Base-by-base conservation (phyloP, 2,797 vertebrate genomes). In the Coregonus suidteri region DNA sequence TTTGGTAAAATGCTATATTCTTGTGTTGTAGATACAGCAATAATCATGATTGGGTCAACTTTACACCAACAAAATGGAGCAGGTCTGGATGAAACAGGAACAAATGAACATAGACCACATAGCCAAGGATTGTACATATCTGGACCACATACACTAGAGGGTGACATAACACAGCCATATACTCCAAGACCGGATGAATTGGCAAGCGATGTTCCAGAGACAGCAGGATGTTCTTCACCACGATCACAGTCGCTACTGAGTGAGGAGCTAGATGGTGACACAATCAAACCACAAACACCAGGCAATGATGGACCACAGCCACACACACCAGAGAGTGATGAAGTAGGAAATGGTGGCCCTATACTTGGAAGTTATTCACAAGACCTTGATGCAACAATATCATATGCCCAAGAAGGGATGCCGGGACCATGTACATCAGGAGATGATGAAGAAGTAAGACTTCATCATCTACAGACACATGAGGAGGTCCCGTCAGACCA, bases 51-150 rank as follows among this genome's bases (percentile, higher is more conserved):
- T 75, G 82, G 83, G 51, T 69, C 69, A n/a, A 71, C 62, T 6
- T 82, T 86, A 52, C 82, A 83, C 0, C 82, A 77, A 73, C 69
- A 75, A 69, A 93, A 92, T 0, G 90, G 90, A 78, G 75, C 77
- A 16, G 73, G 68, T 62, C 54, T 69, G 2, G 18, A 59, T 79
- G 86, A 85, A 47, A 34, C 34, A 4, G 82, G n/a, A 30, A 14
- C 52, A 13, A 52, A 7, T 11, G 53, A 59, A 34, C 52, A 18
- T 5, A 6, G 83, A 3, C 52, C 83, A 0, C 81, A 77, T 53
- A 37, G 35, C 4, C 34, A 78, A 11, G 73, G 82, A 53, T 85
- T 79, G 51, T 75, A 74, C 73, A 41, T 73, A 4, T 65, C 64
- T 0, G 20, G 18, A 41, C 86, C 68, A 14, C 79, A 76, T 3